Conservation (phyloP, 2,797 vertebrate species). For the Knipowitschia caucasica region DNA sequence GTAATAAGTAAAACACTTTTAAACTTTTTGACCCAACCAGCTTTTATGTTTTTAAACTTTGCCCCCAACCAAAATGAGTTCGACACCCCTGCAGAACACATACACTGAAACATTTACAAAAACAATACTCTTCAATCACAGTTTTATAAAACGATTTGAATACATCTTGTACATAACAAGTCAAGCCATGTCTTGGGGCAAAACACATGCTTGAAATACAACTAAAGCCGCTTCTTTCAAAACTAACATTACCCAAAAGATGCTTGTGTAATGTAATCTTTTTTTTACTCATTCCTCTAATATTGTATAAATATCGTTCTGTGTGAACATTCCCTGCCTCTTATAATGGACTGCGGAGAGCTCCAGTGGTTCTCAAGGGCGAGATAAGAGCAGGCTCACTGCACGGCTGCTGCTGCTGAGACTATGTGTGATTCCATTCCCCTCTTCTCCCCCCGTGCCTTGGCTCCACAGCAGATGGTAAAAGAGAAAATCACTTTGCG, state of each 20-base stretch:
- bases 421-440: constrained; percentile 16
- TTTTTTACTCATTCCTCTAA: constrained; percentile 10
- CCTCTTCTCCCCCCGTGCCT: constrained; percentile 1
- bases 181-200: no score
- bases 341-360: constrained; percentile 38
- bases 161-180: no score
- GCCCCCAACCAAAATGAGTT: no score
- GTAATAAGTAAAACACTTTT: no score
- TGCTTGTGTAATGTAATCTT: neutral
- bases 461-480: constrained; percentile 64
- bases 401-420: constrained; percentile 21
- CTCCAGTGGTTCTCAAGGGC: constrained; percentile 55
- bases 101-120: no score
- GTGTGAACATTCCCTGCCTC: constrained; percentile 36
- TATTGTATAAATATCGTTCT: constrained; percentile 22
- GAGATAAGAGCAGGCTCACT: constrained; percentile 54
- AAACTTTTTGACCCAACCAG: no score
- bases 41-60: no score
- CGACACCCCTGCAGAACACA: no score
- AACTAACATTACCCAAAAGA: neutral
- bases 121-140: no score
- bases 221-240: no score
- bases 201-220: no score
- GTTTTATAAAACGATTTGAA: no score
- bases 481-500: constrained; percentile 65